These are phyloP conservation scores for Neotoxoptera formosana DNA, from an alignment of 1,140 invertebrate genomes.

Conservation along the genomic window DNA sequence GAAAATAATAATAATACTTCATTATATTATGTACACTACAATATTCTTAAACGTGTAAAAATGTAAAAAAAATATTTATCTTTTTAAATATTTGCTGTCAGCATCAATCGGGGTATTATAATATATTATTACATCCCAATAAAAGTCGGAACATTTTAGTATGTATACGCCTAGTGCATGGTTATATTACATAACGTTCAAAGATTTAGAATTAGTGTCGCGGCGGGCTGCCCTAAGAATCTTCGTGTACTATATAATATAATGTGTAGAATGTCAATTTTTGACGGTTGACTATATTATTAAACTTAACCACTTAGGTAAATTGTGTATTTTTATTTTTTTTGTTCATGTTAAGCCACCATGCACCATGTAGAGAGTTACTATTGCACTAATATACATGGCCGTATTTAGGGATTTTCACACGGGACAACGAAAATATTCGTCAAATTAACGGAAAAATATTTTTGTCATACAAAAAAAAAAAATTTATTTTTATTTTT, in stretches of 20 bases:
- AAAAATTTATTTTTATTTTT: too few species aligned
- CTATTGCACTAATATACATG: not conserved
- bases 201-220: not conserved
- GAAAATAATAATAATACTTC: not conserved
- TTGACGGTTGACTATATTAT: not conserved
- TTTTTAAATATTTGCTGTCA: not conserved
- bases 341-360: not conserved
- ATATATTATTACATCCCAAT: not conserved
- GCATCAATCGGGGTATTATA: not conserved
- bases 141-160: not conserved
- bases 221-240: not conserved
- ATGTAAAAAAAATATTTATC: not conserved
- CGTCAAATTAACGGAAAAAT: not conserved
- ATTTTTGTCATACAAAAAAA: too few species aligned
- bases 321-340: not conserved
- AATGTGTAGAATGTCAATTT: not conserved
- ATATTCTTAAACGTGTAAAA: not conserved
- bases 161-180: too few species aligned
- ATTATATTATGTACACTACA: conserved; percentile 12
- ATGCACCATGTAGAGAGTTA: not conserved
- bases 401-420: not conserved
- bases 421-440: too few species aligned
- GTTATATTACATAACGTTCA: not conserved
- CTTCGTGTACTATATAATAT: not conserved
- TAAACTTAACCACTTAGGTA: not conserved